phyloP scores from a whole-genome alignment of 37 sponge, comb jelly and placozoan species.

The Chondrilla cf. caribensis region DNA sequence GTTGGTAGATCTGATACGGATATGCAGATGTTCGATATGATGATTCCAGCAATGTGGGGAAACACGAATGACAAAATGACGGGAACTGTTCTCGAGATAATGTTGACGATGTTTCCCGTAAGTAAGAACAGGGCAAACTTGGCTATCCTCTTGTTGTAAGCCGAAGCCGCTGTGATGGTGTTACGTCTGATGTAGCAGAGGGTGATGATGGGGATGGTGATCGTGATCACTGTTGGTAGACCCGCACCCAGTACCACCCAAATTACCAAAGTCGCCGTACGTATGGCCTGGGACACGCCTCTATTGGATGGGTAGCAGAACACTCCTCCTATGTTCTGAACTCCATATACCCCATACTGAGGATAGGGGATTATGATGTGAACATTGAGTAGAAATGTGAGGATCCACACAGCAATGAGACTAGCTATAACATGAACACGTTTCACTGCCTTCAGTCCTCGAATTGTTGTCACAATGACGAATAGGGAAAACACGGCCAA shows the following conservation, averaged over 20 bases:
- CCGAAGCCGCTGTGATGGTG: not conserved
- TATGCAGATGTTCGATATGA: not conserved
- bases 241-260: not conserved
- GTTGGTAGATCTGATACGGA: not conserved
- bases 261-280: not conserved
- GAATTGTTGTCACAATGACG: not conserved
- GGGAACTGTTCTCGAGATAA: not conserved
- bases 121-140: conserved; percentile 2
- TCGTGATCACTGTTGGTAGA: not conserved
- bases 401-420: not conserved
- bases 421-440: not conserved
- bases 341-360: not conserved
- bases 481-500: not conserved
- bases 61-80: not conserved
- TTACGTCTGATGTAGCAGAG: not conserved
- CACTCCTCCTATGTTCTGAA: not conserved
- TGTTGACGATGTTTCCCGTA: not conserved
- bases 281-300: not conserved
- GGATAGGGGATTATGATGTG: not conserved
- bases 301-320: not conserved
- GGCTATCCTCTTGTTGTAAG: not conserved
- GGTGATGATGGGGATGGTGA: not conserved
- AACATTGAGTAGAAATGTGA: not conserved
- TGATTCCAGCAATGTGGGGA: not conserved
- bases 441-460: not conserved